Conservation (phyloP, 2,888 invertebrate species). For the Baronia brevicornis region DNA sequence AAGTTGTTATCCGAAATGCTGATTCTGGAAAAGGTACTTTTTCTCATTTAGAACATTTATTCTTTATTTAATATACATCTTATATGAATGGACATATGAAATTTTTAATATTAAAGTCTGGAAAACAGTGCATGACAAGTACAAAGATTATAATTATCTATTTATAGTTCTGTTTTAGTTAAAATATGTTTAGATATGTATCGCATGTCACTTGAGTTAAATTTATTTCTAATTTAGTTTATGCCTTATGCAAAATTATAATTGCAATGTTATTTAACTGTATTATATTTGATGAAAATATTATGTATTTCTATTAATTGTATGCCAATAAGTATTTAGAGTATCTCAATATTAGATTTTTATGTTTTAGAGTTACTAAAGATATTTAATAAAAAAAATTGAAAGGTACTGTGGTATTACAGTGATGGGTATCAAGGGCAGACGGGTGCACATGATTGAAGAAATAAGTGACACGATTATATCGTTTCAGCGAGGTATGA, state of each 20-base stretch:
- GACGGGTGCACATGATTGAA: conserved; percentile 98
- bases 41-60: conserved; percentile 11
- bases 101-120: not conserved
- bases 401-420: conserved; percentile 75
- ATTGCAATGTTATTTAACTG: too few relatives aligned
- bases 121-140: conserved; percentile 41
- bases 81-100: conserved; percentile 22
- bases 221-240: not conserved
- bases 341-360: not conserved
- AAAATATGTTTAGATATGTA: conserved; percentile 28
- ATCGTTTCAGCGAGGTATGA: conserved; percentile 98
- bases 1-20: conserved; percentile 94
- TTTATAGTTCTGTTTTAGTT: conserved; percentile 29
- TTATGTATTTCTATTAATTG: too few relatives aligned
- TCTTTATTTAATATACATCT: conserved; percentile 14
- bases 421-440: conserved; percentile 99
- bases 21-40: conserved; percentile 95
- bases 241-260: conserved; percentile 1
- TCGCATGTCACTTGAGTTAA: conserved; percentile 5
- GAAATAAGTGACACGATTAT: conserved; percentile 98
- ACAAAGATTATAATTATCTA: conserved; percentile 39
- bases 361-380: too few relatives aligned
- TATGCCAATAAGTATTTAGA: too few relatives aligned
- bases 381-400: too few relatives aligned
- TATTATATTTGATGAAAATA: too few relatives aligned